These are phyloP conservation scores for Cotesia congregata DNA, from an alignment of 2,888 invertebrate genomes.

Conservation along the genomic window DNA sequence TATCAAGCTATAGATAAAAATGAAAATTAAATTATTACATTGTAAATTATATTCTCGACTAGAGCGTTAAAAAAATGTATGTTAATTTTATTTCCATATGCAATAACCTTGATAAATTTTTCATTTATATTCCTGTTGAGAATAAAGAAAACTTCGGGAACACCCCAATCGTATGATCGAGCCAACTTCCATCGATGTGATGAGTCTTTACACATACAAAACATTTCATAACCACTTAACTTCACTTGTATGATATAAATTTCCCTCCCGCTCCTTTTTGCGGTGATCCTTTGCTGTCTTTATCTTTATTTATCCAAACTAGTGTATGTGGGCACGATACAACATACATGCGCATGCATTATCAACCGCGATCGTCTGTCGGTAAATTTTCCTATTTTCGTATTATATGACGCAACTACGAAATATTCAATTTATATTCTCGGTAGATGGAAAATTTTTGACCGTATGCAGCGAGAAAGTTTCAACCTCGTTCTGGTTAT, in stretches of 20 bases:
- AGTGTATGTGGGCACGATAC: not conserved
- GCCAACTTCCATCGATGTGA: not conserved
- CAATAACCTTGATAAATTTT: slow-evolving; percentile 54
- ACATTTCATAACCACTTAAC: slow-evolving; percentile 5
- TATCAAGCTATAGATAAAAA: too few species aligned
- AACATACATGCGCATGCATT: not conserved
- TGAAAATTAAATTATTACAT: too few species aligned
- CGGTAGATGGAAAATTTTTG: slow-evolving; percentile 31
- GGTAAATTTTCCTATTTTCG: slow-evolving; percentile 40
- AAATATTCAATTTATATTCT: slow-evolving; percentile 56
- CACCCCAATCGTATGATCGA: slow-evolving; percentile 13
- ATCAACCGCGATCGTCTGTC: slow-evolving; percentile 24
- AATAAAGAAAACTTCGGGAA: slow-evolving; percentile 33
- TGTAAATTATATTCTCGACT: slow-evolving; percentile 7
- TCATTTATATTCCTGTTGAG: slow-evolving; percentile 60
- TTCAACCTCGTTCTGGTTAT: not conserved
- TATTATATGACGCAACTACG: slow-evolving; percentile 33
- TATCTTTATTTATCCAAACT: not conserved
- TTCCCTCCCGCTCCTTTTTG: not conserved
- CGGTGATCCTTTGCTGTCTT: not conserved
- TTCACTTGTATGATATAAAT: not conserved
- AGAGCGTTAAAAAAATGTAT: slow-evolving; percentile 49
- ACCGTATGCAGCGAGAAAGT: slow-evolving; percentile 25
- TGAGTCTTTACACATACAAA: slow-evolving; percentile 19
- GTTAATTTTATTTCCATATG: slow-evolving; percentile 53